Conservation (phyloP, 64 coral and sea anemone genomes). For the Platygyra sinensis region DNA sequence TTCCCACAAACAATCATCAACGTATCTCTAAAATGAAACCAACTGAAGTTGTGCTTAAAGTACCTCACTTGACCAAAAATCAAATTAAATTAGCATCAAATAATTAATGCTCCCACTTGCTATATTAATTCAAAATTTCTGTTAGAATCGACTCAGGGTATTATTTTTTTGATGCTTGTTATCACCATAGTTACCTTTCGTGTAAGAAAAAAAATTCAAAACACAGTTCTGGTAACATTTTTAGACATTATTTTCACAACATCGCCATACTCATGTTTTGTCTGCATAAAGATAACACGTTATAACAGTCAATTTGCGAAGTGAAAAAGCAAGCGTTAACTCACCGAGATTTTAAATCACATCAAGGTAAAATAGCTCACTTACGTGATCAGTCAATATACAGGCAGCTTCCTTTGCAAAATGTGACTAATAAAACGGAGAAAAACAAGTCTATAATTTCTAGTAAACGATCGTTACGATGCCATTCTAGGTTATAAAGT, state of each 20-base stretch:
- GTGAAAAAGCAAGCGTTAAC: background rate
- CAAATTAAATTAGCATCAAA: too few species aligned
- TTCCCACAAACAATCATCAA: too few species aligned
- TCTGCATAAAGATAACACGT: background rate
- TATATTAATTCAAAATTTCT: too few species aligned
- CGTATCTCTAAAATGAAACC: too few species aligned
- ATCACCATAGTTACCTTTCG: background rate
- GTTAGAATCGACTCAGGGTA: too few species aligned
- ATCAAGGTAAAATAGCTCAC: background rate
- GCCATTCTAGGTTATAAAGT: background rate
- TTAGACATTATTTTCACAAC: background rate
- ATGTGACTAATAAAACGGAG: background rate
- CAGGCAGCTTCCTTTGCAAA: background rate
- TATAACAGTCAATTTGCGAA: background rate
- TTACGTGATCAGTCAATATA: background rate
- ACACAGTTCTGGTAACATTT: background rate
- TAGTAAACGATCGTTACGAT: background rate
- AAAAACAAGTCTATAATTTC: background rate
- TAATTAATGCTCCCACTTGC: too few species aligned
- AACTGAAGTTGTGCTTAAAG: too few species aligned
- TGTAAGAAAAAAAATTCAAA: background rate
- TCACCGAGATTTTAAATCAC: background rate
- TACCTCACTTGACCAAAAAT: too few species aligned
- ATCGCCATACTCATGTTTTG: background rate
- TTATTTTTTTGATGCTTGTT: too few species aligned